phyloP scores from a whole-genome alignment of 2,113 vertebrate genomes.

The Aviceda subcristata region DNA sequence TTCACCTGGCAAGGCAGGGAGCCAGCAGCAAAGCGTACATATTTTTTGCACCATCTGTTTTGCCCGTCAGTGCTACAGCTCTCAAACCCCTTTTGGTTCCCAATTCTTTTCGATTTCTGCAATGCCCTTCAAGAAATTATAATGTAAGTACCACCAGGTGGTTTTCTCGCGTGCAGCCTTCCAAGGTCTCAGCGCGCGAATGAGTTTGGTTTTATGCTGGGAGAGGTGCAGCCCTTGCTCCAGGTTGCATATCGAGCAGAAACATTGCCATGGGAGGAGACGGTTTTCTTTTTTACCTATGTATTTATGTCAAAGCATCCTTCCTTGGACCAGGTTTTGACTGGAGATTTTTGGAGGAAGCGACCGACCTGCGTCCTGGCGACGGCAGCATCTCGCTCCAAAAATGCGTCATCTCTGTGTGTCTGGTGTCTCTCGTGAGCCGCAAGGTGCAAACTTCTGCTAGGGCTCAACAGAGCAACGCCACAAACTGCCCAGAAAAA shows the following conservation, averaged over 20 bases:
- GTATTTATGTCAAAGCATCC: not conserved
- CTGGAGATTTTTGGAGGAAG: not conserved
- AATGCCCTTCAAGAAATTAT: not conserved
- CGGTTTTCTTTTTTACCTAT: not conserved
- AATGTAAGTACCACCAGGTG: not conserved
- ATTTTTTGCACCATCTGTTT: not conserved
- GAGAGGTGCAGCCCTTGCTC: not conserved
- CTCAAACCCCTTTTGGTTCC: not conserved
- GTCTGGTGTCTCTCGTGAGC: not conserved
- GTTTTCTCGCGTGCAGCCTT: not conserved
- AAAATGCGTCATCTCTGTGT: rapidly evolving
- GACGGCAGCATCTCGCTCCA: not conserved
- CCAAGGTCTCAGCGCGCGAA: not conserved
- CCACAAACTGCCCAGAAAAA: not conserved
- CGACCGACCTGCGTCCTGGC: rapidly evolving
- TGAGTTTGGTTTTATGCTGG: not conserved
- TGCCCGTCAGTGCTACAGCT: not conserved
- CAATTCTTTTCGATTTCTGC: not conserved
- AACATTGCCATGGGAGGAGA: not conserved
- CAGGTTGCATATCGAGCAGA: not conserved
- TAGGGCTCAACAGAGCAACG: not conserved
- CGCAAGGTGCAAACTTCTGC: not conserved
- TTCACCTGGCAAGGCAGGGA: not conserved
- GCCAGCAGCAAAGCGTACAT: not conserved
- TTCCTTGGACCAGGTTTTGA: not conserved